Evolutionary conservation across 2,797 vertebrate species (phyloP), one percentile per base, ranked within the genome.

Genomic region (Tadarida brasiliensis): DNA sequence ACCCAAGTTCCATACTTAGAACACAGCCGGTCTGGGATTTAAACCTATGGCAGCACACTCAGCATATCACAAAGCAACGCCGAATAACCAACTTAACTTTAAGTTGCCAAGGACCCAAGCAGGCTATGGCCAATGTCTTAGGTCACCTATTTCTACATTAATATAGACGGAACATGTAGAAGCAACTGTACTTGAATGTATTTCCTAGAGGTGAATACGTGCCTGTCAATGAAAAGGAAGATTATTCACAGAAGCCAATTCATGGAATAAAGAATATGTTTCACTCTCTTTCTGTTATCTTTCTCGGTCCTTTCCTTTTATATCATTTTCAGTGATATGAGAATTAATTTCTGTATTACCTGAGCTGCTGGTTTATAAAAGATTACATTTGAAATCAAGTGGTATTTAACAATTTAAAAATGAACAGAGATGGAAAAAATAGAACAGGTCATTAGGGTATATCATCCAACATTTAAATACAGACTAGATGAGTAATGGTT

Each of bases 391-490:
- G 39, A 95, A 91, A 70, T 86, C 17, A 93, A 65, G 35, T 65
- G 65, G 5, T 44, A 70, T 92, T 83, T 76, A 80, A 44, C n/a
- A 12, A 67, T 67, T 26, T 33, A 82, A 84, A 95, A 78, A n/a
- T 71, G 90, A 81, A 77, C 30, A 83, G 22, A 93, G 78, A 74
- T 88, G 11, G 33, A 80, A 89, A 90, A 87, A 57, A 19, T 59
- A 17, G 20, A 90, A 47, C 1, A 67, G 28, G 65, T 8, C 8
- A 24, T 81, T 92, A 84, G 44, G 84, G 15, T 28, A 81, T 85
- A 85, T 63, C 1, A 10, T 49, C 56, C 20, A 24, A 76, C 39
- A 56, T 65, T 94, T 84, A 96, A 85, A 65, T 74, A 70, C 15
- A 71, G 44, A 63, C 12, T 70, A 70, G 61, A 19, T 87, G n/a